Evolutionary conservation across 2,888 invertebrate species (phyloP).

Genomic region (Drosophila pseudotakahashii): DNA sequence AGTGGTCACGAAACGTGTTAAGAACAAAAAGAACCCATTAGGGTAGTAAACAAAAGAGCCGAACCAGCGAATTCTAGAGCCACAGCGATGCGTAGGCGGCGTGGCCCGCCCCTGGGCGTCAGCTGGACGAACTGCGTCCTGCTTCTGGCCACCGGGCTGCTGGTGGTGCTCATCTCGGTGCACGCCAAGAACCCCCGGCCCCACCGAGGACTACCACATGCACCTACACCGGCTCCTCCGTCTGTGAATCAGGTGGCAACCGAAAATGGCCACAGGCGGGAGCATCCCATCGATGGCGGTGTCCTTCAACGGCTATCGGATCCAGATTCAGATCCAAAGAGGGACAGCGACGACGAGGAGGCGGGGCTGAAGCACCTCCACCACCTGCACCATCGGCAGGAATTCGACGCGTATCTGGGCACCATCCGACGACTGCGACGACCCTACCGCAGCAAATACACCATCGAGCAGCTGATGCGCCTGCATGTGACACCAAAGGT

Average conservation of each 20-base stretch:
- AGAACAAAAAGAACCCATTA: slow-evolving; percentile 29
- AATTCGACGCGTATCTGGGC: slow-evolving; percentile 32
- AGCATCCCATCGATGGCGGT: background rate
- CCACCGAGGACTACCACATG: slow-evolving; percentile 38
- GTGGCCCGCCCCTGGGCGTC: slow-evolving; percentile 29
- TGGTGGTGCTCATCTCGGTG: slow-evolving; percentile 79
- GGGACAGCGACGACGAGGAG: slow-evolving; percentile 19
- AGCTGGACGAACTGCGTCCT: slow-evolving; percentile 76
- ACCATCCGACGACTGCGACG: slow-evolving; percentile 49
- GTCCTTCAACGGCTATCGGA: slow-evolving; percentile 4
- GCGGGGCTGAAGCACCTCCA: slow-evolving; percentile 37
- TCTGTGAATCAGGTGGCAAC: slow-evolving; percentile 44
- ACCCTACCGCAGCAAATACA: slow-evolving; percentile 85
- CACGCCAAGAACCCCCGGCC: slow-evolving; percentile 79
- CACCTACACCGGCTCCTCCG: background rate
- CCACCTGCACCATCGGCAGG: slow-evolving; percentile 48
- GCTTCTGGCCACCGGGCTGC: slow-evolving; percentile 68
- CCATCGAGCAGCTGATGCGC: slow-evolving; percentile 88
- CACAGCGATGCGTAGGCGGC: slow-evolving; percentile 50
- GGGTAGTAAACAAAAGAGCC: slow-evolving; percentile 2
- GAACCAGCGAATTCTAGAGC: slow-evolving; percentile 11
- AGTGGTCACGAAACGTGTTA: slow-evolving; percentile 25
- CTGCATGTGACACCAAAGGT: slow-evolving; percentile 87
- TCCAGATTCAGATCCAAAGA: background rate
- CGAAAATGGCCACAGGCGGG: slow-evolving; percentile 7